phyloP scores from a whole-genome alignment of 1,140 invertebrate genomes.

The Pteromalus puparum region DNA sequence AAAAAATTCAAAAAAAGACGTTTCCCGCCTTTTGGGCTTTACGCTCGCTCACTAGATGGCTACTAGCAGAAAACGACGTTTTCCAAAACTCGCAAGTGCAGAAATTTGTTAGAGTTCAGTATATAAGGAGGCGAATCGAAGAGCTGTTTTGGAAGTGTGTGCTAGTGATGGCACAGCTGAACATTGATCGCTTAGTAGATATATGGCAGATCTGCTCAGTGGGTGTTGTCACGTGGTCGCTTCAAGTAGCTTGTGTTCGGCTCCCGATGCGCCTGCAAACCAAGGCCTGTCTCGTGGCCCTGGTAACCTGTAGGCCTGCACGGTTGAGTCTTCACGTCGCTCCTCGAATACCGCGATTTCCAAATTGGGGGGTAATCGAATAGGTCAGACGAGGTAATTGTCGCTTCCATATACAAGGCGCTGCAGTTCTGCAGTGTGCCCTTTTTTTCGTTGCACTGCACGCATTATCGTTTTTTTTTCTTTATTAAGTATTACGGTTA shows the following conservation, averaged over 20 bases:
- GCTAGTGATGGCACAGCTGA: constrained; percentile 81
- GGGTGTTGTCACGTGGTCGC: constrained; percentile 78
- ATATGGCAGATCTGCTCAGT: constrained; percentile 80
- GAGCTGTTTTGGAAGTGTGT: constrained; percentile 75
- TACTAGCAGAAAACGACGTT: neutral
- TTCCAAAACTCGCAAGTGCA: constrained; percentile 57
- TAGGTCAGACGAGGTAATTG: constrained; percentile 78
- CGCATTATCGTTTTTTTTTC: neutral
- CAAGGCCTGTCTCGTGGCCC: constrained; percentile 52
- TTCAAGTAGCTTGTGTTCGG: constrained; percentile 77
- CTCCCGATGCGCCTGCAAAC: constrained; percentile 74
- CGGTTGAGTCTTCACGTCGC: constrained; percentile 76
- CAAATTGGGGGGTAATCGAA: constrained; percentile 78
- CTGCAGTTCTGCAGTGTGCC: constrained; percentile 76
- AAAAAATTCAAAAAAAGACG: neutral
- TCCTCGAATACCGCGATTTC: constrained; percentile 80
- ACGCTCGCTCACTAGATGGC: constrained; percentile 52
- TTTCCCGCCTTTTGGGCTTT: neutral
- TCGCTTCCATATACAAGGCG: constrained; percentile 78
- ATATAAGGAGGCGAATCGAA: neutral
- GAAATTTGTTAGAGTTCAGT: neutral
- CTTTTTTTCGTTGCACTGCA: constrained; percentile 69
- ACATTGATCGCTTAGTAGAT: constrained; percentile 79
- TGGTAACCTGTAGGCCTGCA: constrained; percentile 71
- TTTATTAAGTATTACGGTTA: neutral